Percentiles rank a stretch among this genome's conserved stretches.
phyloP scores from a whole-genome alignment of 2,888 invertebrate species.

The Epinotia demarniana region DNA sequence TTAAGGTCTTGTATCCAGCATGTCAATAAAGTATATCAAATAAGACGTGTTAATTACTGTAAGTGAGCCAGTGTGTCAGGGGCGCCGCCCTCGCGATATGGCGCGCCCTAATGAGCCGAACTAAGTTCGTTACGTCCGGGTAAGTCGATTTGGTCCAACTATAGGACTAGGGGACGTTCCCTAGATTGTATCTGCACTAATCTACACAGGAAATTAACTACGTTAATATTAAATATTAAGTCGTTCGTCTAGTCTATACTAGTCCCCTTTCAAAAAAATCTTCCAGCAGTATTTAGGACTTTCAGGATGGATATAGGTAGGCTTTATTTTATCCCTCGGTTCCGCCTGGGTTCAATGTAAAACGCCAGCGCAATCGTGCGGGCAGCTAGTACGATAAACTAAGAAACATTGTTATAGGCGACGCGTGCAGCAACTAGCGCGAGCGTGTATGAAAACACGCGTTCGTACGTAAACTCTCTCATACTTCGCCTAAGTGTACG shows the following conservation, averaged over 20 bases:
- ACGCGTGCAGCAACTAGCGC: too few species aligned
- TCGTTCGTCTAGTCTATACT: neutral
- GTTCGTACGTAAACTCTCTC: too few species aligned
- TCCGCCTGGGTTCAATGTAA: too few species aligned
- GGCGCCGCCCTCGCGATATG: slow-evolving; percentile 62
- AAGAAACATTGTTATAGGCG: too few species aligned
- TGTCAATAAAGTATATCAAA: neutral
- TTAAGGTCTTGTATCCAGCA: neutral
- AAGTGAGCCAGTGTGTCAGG: slow-evolving; percentile 67
- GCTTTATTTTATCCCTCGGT: too few species aligned
- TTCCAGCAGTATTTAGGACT: too few species aligned
- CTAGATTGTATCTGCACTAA: slow-evolving; percentile 5
- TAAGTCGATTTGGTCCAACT: slow-evolving; percentile 18
- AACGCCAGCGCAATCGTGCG: too few species aligned
- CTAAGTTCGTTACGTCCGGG: slow-evolving; percentile 52
- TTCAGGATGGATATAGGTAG: too few species aligned
- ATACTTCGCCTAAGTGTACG: too few species aligned
- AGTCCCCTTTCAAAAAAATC: too few species aligned
- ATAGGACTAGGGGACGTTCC: neutral
- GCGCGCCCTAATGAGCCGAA: slow-evolving; percentile 53
- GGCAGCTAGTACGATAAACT: too few species aligned
- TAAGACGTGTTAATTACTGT: slow-evolving; percentile 43
- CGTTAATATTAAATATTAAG: neutral
- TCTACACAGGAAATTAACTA: slow-evolving; percentile 5
- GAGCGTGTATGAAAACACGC: too few species aligned